A percentile compares a stretch with the other conserved stretches of the same genome.
phyloP scores from a whole-genome alignment of 1,140 invertebrate species.

The Drosophila pallidifrons region DNA sequence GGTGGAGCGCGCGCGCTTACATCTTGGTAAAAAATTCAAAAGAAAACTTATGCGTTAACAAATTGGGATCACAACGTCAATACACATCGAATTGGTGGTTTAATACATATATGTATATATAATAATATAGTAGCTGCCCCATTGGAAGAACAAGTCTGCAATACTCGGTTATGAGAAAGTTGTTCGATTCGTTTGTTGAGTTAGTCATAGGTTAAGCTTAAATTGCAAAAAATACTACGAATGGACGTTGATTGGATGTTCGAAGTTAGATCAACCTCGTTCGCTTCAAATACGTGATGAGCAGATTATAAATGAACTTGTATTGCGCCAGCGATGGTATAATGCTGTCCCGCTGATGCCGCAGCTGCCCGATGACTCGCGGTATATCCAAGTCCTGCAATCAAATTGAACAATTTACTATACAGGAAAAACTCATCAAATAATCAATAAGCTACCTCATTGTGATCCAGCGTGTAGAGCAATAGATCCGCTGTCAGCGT shows the following conservation, averaged over 20 bases:
- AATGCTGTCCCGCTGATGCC: slow-evolving; percentile 93
- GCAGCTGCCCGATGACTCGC: slow-evolving; percentile 90
- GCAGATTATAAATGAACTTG: slow-evolving; percentile 93
- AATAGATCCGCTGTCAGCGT: slow-evolving; percentile 92
- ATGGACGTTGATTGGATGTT: slow-evolving; percentile 14
- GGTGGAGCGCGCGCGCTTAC: slow-evolving; percentile 40
- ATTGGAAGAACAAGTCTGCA: slow-evolving; percentile 50
- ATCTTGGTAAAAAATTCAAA: slow-evolving; percentile 58
- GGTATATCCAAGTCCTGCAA: slow-evolving; percentile 91
- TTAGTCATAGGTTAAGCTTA: slow-evolving; percentile 42
- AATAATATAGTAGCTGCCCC: slow-evolving; percentile 23
- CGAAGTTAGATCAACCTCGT: slow-evolving; percentile 91
- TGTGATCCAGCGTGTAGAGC: slow-evolving; percentile 94
- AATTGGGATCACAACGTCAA: slow-evolving; percentile 37
- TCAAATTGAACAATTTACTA: slow-evolving; percentile 18
- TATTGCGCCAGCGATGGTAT: slow-evolving; percentile 95
- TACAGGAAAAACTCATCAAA: too few species aligned
- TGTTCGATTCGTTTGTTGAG: slow-evolving; percentile 46
- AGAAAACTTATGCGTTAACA: slow-evolving; percentile 45
- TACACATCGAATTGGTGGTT: slow-evolving; percentile 47
- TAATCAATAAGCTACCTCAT: slow-evolving; percentile 88
- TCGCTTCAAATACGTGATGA: slow-evolving; percentile 94
- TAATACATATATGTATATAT: slow-evolving; percentile 19
- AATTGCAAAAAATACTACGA: slow-evolving; percentile 33
- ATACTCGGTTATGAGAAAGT: slow-evolving; percentile 33